phyloP scores from a whole-genome alignment of 2,113 vertebrate species.

The Embiotoca jacksoni region DNA sequence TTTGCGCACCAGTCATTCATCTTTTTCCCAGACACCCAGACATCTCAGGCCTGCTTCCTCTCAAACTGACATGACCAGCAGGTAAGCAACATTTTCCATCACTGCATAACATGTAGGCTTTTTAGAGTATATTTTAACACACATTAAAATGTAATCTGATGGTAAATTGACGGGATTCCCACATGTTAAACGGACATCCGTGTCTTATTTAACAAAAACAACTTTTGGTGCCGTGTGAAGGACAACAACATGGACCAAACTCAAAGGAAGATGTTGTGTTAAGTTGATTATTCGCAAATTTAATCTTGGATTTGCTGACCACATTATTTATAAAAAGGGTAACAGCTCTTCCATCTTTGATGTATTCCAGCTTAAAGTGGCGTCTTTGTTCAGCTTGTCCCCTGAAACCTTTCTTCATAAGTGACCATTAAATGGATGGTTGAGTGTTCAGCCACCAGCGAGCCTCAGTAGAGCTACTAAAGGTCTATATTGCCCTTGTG shows the following conservation, averaged over 20 bases:
- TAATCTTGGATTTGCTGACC: slow-evolving; percentile 19
- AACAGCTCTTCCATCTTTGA: slow-evolving; percentile 6
- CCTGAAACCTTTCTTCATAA: slow-evolving; percentile 45
- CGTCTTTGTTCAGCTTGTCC: slow-evolving; percentile 43
- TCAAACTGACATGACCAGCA: slow-evolving; percentile 77
- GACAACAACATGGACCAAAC: slow-evolving; percentile 54
- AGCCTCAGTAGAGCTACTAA: slow-evolving; percentile 33
- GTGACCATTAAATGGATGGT: slow-evolving; percentile 68
- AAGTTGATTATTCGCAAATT: slow-evolving; percentile 50
- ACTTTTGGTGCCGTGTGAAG: slow-evolving; percentile 49
- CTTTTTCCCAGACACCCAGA: slow-evolving; percentile 73
- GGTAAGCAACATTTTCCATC: slow-evolving; percentile 75
- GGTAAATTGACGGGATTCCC: slow-evolving; percentile 56
- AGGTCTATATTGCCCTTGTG: slow-evolving; percentile 41
- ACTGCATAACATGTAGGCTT: slow-evolving; percentile 29
- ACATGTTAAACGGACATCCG: slow-evolving; percentile 48
- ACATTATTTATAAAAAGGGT: slow-evolving; percentile 19
- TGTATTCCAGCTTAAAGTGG: slow-evolving; percentile 8
- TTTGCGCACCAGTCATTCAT: slow-evolving; percentile 79
- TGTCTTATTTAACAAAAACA: slow-evolving; percentile 58
- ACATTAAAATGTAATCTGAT: slow-evolving; percentile 66
- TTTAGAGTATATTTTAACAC: slow-evolving; percentile 56
- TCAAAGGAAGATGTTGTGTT: slow-evolving; percentile 43
- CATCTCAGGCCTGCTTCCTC: slow-evolving; percentile 78
- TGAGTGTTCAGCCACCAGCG: slow-evolving; percentile 54